Evolutionary conservation across 1,140 invertebrate species (phyloP), one percentile per base, ranked within the genome.

Genomic region (Ceratoteleas bidentatus): DNA sequence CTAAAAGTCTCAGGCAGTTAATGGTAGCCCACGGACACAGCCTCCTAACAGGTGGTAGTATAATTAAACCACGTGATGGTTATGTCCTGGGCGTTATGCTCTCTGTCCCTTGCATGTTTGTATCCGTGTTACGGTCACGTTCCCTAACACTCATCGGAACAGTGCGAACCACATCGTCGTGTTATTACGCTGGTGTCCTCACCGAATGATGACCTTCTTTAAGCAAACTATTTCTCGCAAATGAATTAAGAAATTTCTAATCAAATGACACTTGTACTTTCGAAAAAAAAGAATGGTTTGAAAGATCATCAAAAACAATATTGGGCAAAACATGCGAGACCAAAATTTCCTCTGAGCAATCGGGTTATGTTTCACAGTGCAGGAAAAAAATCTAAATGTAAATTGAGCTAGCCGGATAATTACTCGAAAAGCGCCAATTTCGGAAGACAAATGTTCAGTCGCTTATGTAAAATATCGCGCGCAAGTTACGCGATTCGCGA

Each of bases 51-150:
- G 87, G 87, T 88, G 88, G 88, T 73, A 78, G 83, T 87, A 84
- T 86, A 88, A 90, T 90, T 90, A 90, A 88, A 89, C 85, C 83
- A 53, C 82, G 85, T 88, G 88, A 89, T 83, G 87, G 84, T 87
- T 90, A 88, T 88, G 82, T 85, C 83, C 82, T 83, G 53, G 57
- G 61, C 79, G 81, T 86, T 84, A 85, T 82, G 79, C 68, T 76
- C 54, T 58, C 69, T 79, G 66, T 69, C 58, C 36, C 10, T n/a
- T 52, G 13, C 65, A 58, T 76, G 56, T 84, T 81, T 77, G 60
- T 82, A 69, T 58, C 58, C 49, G 57, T 62, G 62, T 83, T 85
- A 85, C 56, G 70, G 66, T 65, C 66, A 58, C 58, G 53, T 64
- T 58, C 52, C 34, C 49, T 33, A 76, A 50, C 24, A 66, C 43